Evolutionary conservation across 2,113 vertebrate genomes (phyloP), one percentile per base, ranked within the genome.

Genomic region (Dipodomys spectabilis): DNA sequence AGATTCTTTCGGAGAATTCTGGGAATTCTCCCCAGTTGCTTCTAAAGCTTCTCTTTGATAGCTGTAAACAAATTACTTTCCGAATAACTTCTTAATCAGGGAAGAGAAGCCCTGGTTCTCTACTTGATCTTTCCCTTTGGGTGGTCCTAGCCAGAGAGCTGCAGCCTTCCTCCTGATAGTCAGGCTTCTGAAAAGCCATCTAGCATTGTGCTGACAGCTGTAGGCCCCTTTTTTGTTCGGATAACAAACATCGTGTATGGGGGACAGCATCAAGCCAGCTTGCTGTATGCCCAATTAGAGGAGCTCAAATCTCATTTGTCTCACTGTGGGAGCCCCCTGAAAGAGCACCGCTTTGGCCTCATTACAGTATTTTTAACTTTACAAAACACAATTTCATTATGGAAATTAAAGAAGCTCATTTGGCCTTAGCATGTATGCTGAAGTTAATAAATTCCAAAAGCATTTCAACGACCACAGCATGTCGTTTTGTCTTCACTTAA

Each of bases 301-400:
- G 97, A 98, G 98, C 98, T 98, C 97, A 98, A 98, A 98, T 98
- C 98, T 98, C 98, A 98, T 98, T 98, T 98, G 98, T 98, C 98
- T 98, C 98, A 97, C 98, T 97, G 85, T 98, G 97, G 98, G 98
- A 98, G 98, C 96, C 98, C 95, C 97, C 98, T 93, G 98, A 98
- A 98, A 98, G 98, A 98, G 95, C 98, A 98, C 98, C 98, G 96
- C 98, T 98, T 98, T 98, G 98, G 98, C 98, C 98, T 98, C 98
- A 98, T 98, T 98, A 98, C 98, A 97, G 98, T 98, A 98, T 98
- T 98, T 98, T 98, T 98, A 98, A 98, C 98, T 98, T 98, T 98
- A 98, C 98, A 97, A 98, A 98, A 98, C 53, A 98, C 98, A 98
- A 98, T 98, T 98, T 98, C 98, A 98, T 98, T 98, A 98, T 98